Base-by-base conservation (phyloP, 2,888 invertebrate species). In the Pimpla rufipes region DNA sequence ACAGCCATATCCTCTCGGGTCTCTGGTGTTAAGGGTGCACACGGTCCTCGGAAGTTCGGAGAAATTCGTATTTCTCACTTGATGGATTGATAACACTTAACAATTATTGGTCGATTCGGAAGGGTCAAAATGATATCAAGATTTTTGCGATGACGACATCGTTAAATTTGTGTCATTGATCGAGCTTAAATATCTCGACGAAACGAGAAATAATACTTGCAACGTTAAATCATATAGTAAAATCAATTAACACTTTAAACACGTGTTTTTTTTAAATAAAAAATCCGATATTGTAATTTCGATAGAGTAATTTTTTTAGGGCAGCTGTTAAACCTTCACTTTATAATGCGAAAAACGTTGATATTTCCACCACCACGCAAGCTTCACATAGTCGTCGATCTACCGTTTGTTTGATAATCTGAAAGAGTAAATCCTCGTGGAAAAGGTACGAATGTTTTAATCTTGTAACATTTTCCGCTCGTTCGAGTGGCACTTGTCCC, bases 401-500 rank as follows among this genome's bases (percentile, higher is more conserved):
- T 68, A 37, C 18, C 37, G 6, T 37, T 21, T 11, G 50, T n/a
- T n/a, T n/a, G n/a, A 6, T 11, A 52, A 52, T 18, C 37, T 35
- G 37, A 42, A 71, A 57, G 57, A 40, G 57, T 3, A 57, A 71
- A 42, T 57, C 42, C 37, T 71, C 57, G 57, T 29, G 42, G 23
- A 71, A 42, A 55, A 71, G 23, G 71, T 42, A 29, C 71, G 23
- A 57, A 57, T 57, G 57, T n/a, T n/a, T n/a, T n/a, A n/a, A n/a
- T 42, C 40, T 57, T 40, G 57, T 45, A 42, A 59, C 13, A 40
- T 23, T 71, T 42, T 23, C 55, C 21, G 42, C 71, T 57, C 57
- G 71, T 57, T 71, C 57, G 42, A 57, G 71, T n/a, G 8, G 42
- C 71, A 29, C 57, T 71, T 71, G 71, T 71, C n/a, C 42, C 4